Evolutionary conservation across 2,113 vertebrate genomes (phyloP).

Genomic region (Riparia riparia): DNA sequence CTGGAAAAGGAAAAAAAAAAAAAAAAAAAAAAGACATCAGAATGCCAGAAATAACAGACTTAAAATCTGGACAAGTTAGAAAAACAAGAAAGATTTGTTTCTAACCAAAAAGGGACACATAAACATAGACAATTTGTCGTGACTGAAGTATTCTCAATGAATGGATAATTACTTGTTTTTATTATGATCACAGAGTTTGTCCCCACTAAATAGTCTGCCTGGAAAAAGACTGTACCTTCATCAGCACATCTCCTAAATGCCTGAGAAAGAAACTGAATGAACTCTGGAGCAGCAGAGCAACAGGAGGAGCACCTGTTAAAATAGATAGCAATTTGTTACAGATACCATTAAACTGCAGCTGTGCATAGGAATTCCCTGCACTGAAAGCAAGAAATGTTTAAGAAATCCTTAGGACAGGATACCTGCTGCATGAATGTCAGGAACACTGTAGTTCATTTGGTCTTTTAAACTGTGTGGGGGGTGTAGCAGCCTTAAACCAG

Average conservation of each 20-base stretch:
- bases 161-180: not conserved
- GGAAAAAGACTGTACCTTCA: not conserved
- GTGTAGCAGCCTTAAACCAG: not conserved
- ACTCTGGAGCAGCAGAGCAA: not conserved
- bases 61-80: not conserved
- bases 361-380: not conserved
- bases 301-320: slow-evolving; percentile 55
- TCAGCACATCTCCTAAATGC: not conserved
- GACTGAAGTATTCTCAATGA: not conserved
- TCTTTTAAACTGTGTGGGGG: not conserved
- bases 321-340: slow-evolving; percentile 52
- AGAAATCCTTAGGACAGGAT: not conserved
- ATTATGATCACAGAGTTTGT: not conserved
- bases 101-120: not conserved
- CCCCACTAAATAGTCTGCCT: not conserved
- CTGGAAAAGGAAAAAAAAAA: not conserved
- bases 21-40: not conserved
- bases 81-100: not conserved
- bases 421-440: not conserved
- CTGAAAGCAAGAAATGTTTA: not conserved
- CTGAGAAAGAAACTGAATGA: not conserved
- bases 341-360: slow-evolving; percentile 38
- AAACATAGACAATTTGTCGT: not conserved
- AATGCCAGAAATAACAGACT: not conserved
- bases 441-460: not conserved